Evolutionary conservation across 2,888 invertebrate genomes (phyloP).

Genomic region (Terebella lapidaria): DNA sequence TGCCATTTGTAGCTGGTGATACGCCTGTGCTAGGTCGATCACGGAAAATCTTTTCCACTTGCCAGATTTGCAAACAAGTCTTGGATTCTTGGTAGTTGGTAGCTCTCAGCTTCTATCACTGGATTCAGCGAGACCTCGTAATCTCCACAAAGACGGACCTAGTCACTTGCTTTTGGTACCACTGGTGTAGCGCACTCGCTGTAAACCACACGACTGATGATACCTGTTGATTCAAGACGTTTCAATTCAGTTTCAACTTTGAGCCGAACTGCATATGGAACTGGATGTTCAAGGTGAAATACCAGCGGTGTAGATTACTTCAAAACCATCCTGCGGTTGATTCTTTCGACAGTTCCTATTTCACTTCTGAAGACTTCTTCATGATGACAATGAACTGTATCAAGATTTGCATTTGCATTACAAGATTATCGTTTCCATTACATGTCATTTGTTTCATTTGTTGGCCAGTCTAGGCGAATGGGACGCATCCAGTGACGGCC

Average conservation of each 20-base stretch:
- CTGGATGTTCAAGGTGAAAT: no score
- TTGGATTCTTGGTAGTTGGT: constrained; percentile 28
- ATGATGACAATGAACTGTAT: neutral
- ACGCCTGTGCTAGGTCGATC: constrained; percentile 22
- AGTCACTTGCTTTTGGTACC: constrained; percentile 18
- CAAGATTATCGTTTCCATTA: no score
- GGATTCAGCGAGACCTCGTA: constrained; percentile 30
- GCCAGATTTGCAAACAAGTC: constrained; percentile 28
- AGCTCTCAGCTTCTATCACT: constrained; percentile 31
- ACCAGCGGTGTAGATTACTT: no score
- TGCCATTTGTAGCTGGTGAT: constrained; percentile 19
- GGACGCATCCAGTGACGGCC: constrained; percentile 10
- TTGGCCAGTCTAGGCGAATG: constrained; percentile 12
- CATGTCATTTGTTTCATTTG: constrained; percentile 1
- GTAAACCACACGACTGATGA: neutral
- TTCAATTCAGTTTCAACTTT: neutral
- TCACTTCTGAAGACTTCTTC: neutral
- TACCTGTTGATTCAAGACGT: neutral
- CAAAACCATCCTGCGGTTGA: no score
- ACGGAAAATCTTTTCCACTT: constrained; percentile 23
- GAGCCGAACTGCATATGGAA: no score
- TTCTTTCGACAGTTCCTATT: neutral
- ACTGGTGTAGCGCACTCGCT: constrained; percentile 24
- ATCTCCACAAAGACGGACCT: constrained; percentile 22
- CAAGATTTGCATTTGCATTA: no score